Conservation (phyloP, 2,888 invertebrate genomes). For the Lithosia quadra region DNA sequence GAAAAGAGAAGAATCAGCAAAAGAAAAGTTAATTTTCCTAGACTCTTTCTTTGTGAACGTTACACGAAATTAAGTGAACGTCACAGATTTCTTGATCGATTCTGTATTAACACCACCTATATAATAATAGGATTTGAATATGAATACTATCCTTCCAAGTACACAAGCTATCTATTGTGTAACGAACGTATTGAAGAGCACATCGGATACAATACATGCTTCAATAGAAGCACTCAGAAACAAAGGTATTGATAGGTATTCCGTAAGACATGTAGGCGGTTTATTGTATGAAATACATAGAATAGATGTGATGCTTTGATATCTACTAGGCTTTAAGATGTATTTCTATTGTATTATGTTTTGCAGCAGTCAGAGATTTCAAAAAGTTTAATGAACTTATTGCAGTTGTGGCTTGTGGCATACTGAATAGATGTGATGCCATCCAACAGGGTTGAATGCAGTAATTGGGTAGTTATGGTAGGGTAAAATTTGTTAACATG, state of each 20-base stretch:
- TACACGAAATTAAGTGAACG: too few species aligned
- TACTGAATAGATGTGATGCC: neutral
- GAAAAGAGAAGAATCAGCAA: too few species aligned
- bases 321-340: neutral
- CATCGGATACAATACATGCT: conserved; percentile 28
- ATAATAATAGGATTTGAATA: neutral
- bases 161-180: conserved; percentile 28
- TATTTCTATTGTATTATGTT: neutral
- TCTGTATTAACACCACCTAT: neutral
- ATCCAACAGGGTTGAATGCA: neutral
- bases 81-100: neutral
- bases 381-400: neutral
- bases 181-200: conserved; percentile 23
- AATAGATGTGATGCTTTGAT: conserved; percentile 4
- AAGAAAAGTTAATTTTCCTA: too few species aligned
- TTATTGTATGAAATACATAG: conserved; percentile 23
- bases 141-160: neutral
- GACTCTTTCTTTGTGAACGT: too few species aligned
- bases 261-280: conserved; percentile 37
- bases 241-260: conserved; percentile 37
- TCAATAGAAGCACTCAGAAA: conserved; percentile 32
- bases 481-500: too few species aligned
- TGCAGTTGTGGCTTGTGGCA: too few species aligned
- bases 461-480: too few species aligned
- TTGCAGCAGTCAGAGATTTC: neutral